These are phyloP conservation scores for Vultur gryphus DNA, from an alignment of 2,797 vertebrate species.

Conservation along the genomic window DNA sequence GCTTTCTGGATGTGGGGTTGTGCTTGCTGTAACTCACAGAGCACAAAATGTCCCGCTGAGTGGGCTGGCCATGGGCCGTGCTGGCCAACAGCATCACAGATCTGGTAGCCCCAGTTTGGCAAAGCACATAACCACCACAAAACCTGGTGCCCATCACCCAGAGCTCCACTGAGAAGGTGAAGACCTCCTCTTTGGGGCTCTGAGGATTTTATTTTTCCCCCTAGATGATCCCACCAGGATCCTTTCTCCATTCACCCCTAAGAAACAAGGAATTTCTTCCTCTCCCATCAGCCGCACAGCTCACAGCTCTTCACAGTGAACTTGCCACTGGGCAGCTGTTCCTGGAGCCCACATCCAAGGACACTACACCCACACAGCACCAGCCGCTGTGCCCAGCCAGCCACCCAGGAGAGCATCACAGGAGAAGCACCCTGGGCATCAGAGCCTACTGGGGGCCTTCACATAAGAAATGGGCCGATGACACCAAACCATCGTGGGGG, in stretches of 20 bases:
- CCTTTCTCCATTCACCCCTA: not conserved
- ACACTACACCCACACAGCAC: not conserved
- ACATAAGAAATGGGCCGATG: not conserved
- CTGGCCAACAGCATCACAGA: not conserved
- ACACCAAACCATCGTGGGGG: rapidly evolving
- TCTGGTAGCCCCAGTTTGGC: not conserved
- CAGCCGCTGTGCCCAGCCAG: not conserved
- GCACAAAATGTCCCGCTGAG: not conserved
- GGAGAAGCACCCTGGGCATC: not conserved
- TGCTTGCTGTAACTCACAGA: not conserved
- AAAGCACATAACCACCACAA: not conserved
- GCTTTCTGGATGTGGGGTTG: not conserved
- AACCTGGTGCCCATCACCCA: not conserved
- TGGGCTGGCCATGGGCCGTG: rapidly evolving
- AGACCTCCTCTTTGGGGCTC: not conserved
- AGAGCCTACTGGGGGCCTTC: not conserved
- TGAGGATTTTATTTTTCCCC: not conserved
- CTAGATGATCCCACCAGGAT: not conserved
- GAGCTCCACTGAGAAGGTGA: not conserved
- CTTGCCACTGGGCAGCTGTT: not conserved
- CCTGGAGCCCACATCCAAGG: not conserved
- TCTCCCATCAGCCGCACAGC: not conserved
- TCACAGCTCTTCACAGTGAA: not conserved
- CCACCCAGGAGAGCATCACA: not conserved
- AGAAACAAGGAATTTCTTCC: not conserved